Evolutionary conservation across 2,888 invertebrate species (phyloP), one percentile per base, ranked within the genome.

Genomic region (Entomobrya multifasciata): DNA sequence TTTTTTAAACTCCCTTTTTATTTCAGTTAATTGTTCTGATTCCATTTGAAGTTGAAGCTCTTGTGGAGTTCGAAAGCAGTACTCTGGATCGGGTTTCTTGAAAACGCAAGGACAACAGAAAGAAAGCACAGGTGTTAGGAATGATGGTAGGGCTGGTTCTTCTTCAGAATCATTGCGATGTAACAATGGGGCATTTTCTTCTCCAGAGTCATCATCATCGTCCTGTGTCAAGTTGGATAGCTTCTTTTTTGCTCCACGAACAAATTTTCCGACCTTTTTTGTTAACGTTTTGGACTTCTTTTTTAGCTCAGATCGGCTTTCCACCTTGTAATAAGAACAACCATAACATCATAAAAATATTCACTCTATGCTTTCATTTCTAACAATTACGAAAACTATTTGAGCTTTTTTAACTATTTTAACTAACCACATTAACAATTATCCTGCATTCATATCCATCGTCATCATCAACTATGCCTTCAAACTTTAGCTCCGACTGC

Each of bases 371-470:
- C n/a, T n/a, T n/a, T n/a, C n/a, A n/a, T n/a, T n/a, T n/a, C n/a
- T n/a, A n/a, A n/a, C n/a, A n/a, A n/a, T n/a, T n/a, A n/a, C n/a
- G n/a, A n/a, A n/a, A n/a, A n/a, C n/a, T n/a, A n/a, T n/a, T n/a
- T n/a, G n/a, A n/a, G n/a, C n/a, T n/a, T n/a, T n/a, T n/a, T n/a
- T n/a, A n/a, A 1, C 8, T 62, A n/a, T 22, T 25, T 62, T 62
- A n/a, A 20, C 72, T 60, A 65, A 83, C 83, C 30, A 83, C 74
- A 52, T 83, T 83, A 30, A 83, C 65, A 47, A 82, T n/a, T n/a
- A 82, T 74, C 65, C 27, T 83, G 17, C 83, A 76, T 27, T 83
- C 76, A 10, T 60, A 27, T 47, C 47, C 52, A 52, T 76, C 83
- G 62, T 36, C 25, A 10, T 83, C 83, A 8, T 49, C n/a, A 20